Evolutionary conservation across 2,888 invertebrate genomes (phyloP).

Genomic region (Ditula angustiorana): DNA sequence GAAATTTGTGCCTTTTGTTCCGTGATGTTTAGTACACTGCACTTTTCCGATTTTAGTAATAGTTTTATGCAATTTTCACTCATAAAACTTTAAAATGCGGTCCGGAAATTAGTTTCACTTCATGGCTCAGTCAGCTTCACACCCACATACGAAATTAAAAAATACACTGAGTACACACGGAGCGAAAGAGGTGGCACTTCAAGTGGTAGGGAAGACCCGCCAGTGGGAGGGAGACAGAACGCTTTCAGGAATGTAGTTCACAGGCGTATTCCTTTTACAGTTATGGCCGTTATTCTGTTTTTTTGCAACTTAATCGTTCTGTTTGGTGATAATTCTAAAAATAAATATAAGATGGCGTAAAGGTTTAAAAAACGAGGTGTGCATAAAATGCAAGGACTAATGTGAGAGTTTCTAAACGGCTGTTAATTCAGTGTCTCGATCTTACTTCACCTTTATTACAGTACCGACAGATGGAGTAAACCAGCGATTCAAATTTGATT

Average conservation of each 20-base stretch:
- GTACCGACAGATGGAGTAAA: conserved; percentile 15
- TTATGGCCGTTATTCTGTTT: conserved; percentile 8
- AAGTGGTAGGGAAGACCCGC: background rate
- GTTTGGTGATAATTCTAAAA: background rate
- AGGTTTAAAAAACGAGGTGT: too few species aligned
- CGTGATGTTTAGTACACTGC: conserved; percentile 8
- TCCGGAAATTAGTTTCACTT: conserved; percentile 38
- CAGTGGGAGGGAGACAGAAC: conserved; percentile 21
- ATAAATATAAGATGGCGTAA: too few species aligned
- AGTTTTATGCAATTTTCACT: conserved; percentile 30
- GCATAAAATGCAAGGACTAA: background rate
- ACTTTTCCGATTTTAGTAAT: conserved; percentile 21
- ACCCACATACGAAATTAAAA: conserved; percentile 33
- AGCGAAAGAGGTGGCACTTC: conserved; percentile 20
- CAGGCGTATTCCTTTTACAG: conserved; percentile 38
- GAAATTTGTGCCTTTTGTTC: background rate
- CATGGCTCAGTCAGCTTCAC: conserved; percentile 33
- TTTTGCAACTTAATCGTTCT: background rate
- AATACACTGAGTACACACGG: conserved; percentile 31
- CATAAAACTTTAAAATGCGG: conserved; percentile 39
- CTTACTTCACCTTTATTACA: background rate
- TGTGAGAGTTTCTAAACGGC: background rate
- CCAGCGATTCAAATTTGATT: too few species aligned
- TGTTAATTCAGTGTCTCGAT: conserved; percentile 19
- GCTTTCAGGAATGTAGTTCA: conserved; percentile 32